These are phyloP conservation scores for Danionella dracula DNA, from an alignment of 2,797 vertebrate genomes.

Conservation along the genomic window DNA sequence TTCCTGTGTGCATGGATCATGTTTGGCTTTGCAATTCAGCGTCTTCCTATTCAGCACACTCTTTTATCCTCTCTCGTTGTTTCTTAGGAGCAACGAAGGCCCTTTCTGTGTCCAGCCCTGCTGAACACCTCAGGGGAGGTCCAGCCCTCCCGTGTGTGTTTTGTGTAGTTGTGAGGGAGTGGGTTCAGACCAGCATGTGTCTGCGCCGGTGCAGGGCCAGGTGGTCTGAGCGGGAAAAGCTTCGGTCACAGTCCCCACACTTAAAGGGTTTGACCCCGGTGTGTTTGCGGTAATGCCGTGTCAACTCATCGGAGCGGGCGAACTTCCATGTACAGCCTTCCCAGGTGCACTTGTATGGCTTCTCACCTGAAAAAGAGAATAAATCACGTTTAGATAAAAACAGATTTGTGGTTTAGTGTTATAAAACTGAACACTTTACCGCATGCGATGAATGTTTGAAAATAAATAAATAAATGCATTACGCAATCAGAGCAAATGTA, in stretches of 20 bases:
- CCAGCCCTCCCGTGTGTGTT: constrained; percentile 76
- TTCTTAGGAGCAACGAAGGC: constrained; percentile 45
- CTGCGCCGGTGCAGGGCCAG: constrained; percentile 95
- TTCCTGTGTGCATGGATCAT: constrained; percentile 51
- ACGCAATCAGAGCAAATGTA: too few species aligned
- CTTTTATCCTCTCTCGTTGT: constrained; percentile 52
- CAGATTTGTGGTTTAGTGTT: too few species aligned
- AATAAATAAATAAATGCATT: too few species aligned
- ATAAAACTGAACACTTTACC: too few species aligned
- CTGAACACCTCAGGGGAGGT: constrained; percentile 86
- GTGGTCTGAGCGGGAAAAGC: constrained; percentile 98
- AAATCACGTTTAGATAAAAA: not conserved
- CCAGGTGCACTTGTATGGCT: constrained; percentile 99
- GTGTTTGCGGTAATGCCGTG: constrained; percentile 98
- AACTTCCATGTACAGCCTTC: constrained; percentile 99
- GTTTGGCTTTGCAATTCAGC: constrained; percentile 61
- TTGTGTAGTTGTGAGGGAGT: constrained; percentile 22
- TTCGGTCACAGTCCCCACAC: constrained; percentile 98
- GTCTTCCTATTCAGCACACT: constrained; percentile 56
- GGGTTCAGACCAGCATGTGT: constrained; percentile 95
- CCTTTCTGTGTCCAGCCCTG: constrained; percentile 81
- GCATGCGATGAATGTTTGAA: too few species aligned
- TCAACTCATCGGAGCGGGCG: constrained; percentile 97
- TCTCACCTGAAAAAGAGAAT: constrained; percentile 81
- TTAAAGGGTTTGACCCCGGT: constrained; percentile 99